Evolutionary conservation across 2,888 invertebrate genomes (phyloP).

Genomic region (Habrosyne pyritoides): DNA sequence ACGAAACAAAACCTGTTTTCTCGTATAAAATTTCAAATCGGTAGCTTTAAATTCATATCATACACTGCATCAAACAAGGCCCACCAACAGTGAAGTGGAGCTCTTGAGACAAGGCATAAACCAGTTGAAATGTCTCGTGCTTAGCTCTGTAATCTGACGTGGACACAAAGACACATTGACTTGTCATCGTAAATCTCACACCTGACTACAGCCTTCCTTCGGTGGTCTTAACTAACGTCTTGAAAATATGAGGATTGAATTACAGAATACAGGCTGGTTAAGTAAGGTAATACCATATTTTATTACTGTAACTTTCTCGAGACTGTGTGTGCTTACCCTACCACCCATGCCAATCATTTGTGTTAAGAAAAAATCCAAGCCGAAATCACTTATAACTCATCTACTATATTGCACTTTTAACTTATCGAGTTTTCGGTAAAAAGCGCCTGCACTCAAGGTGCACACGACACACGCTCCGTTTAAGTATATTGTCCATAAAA

Average conservation of each 20-base stretch:
- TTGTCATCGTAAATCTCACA: constrained; percentile 42
- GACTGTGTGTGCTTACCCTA: too few species aligned
- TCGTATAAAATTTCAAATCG: background rate
- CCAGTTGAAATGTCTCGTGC: background rate
- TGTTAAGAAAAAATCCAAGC: too few species aligned
- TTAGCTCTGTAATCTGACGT: constrained; percentile 23
- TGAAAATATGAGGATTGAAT: background rate
- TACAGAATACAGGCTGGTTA: background rate
- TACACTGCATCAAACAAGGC: background rate
- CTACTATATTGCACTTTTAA: too few species aligned
- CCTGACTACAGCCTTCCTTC: constrained; percentile 15
- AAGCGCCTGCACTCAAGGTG: background rate
- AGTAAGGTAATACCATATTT: too few species aligned
- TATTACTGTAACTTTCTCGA: too few species aligned
- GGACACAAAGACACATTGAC: constrained; percentile 38
- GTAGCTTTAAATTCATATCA: background rate
- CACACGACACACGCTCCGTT: background rate
- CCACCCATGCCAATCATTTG: too few species aligned
- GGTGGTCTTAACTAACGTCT: constrained; percentile 29
- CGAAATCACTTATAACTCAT: too few species aligned
- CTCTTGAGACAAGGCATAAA: constrained; percentile 7
- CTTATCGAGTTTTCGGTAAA: background rate
- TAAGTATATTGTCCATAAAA: background rate
- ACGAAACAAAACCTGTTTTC: background rate
- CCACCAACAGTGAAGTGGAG: constrained; percentile 4